Percentiles rank a stretch among this genome's conserved stretches.
Conservation (phyloP, 2,113 vertebrate species). For the Triplophysa rosa region DNA sequence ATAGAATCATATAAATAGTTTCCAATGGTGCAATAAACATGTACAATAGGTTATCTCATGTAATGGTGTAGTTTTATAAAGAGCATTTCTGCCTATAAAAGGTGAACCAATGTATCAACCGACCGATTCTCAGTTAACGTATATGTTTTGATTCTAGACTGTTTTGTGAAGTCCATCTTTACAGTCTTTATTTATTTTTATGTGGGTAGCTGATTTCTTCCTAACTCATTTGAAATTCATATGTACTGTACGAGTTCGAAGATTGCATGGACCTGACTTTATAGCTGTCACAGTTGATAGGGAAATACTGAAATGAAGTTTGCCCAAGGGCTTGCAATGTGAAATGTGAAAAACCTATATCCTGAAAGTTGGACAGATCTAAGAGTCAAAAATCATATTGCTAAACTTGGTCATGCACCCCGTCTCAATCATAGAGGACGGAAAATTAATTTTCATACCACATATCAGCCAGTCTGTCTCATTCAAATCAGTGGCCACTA, state of each 20-base stretch:
- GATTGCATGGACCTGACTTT: constrained; percentile 16
- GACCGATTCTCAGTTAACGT: background rate
- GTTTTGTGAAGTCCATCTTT: background rate
- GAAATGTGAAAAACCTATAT: too few species aligned
- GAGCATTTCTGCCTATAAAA: background rate
- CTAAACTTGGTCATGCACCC: constrained; percentile 20
- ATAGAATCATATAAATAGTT: background rate
- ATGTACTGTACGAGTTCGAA: background rate
- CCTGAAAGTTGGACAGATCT: constrained; percentile 18
- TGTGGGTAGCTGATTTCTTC: background rate
- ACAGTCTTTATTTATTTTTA: background rate
- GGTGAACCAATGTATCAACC: background rate
- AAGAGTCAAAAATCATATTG: background rate
- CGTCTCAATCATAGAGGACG: constrained; percentile 50
- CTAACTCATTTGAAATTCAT: constrained; percentile 7
- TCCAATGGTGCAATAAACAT: background rate
- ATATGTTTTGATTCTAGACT: background rate
- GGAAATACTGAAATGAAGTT: constrained; percentile 30
- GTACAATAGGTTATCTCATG: background rate
- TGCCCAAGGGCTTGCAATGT: constrained; percentile 3
- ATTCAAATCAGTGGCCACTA: constrained; percentile 64
- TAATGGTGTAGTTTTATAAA: background rate
- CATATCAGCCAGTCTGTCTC: constrained; percentile 55
- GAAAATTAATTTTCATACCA: constrained; percentile 65
- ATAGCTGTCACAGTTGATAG: constrained; percentile 2